These are phyloP conservation scores for Thecocarcelia acutangulata DNA, from an alignment of 2,888 invertebrate genomes.

Conservation along the genomic window DNA sequence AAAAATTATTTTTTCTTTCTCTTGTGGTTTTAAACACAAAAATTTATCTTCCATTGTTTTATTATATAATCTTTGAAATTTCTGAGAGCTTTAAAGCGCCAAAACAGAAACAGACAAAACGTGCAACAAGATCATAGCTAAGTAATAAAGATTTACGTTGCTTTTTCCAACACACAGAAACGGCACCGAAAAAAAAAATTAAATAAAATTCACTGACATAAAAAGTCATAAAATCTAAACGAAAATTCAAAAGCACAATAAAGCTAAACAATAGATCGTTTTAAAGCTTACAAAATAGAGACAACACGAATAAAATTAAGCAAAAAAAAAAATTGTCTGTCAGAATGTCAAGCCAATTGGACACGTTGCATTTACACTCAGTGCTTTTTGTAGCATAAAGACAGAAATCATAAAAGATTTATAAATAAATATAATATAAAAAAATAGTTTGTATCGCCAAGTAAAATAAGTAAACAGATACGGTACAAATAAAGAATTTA, in stretches of 20 bases:
- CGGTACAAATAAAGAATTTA: background rate
- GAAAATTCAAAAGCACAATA: conserved; percentile 23
- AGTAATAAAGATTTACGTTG: conserved; percentile 25
- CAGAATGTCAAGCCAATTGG: conserved; percentile 73
- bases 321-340: conserved; percentile 48
- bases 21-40: conserved; percentile 26
- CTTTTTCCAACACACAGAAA: background rate
- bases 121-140: conserved; percentile 48
- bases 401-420: conserved; percentile 41
- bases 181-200: conserved; percentile 38
- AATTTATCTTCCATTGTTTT: conserved; percentile 58
- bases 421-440: conserved; percentile 20
- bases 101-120: conserved; percentile 22
- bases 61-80: background rate
- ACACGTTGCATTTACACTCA: conserved; percentile 62
- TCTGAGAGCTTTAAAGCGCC: conserved; percentile 5
- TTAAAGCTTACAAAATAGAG: conserved; percentile 20
- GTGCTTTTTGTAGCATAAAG: conserved; percentile 19
- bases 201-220: conserved; percentile 41
- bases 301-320: background rate
- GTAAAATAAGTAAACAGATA: background rate
- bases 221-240: conserved; percentile 50
- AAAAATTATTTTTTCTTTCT: conserved; percentile 1
- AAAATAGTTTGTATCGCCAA: background rate
- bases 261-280: conserved; percentile 51